phyloP scores from a whole-genome alignment of 2,888 invertebrate genomes.

The Chymomyza procnemis region DNA sequence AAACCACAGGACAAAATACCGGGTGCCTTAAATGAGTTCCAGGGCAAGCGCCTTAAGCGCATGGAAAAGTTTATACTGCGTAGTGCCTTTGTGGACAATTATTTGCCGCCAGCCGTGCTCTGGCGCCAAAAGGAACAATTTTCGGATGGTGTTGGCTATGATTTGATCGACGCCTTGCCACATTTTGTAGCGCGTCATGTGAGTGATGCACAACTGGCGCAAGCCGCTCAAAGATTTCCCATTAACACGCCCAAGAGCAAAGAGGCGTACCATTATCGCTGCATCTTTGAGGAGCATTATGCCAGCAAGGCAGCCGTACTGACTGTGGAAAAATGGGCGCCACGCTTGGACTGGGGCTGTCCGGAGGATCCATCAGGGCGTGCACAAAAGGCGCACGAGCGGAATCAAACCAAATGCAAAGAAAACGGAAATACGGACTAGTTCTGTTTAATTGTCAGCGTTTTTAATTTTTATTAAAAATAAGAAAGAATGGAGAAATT shows the following conservation, averaged over 20 bases:
- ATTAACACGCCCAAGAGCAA: conserved; percentile 86
- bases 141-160: conserved; percentile 75
- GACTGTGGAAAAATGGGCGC: conserved; percentile 74
- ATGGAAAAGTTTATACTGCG: conserved; percentile 90
- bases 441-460: background rate
- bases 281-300: conserved; percentile 70
- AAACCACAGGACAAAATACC: conserved; percentile 85
- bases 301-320: conserved; percentile 62
- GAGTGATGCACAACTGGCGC: conserved; percentile 80
- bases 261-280: conserved; percentile 85
- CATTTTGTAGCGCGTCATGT: conserved; percentile 81
- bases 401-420: conserved; percentile 33
- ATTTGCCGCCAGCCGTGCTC: conserved; percentile 88
- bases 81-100: conserved; percentile 85
- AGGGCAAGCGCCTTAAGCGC: conserved; percentile 44
- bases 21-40: conserved; percentile 54
- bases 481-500: too few species aligned
- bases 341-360: conserved; percentile 75
- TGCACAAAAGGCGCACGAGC: conserved; percentile 63
- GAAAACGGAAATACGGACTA: background rate
- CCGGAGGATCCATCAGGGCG: conserved; percentile 74
- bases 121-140: conserved; percentile 96
- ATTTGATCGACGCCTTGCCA: conserved; percentile 71
- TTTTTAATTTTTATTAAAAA: too few species aligned
- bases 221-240: conserved; percentile 80